These are phyloP conservation scores for Daktulosphaira vitifoliae DNA, from an alignment of 1,140 invertebrate species.

Conservation along the genomic window DNA sequence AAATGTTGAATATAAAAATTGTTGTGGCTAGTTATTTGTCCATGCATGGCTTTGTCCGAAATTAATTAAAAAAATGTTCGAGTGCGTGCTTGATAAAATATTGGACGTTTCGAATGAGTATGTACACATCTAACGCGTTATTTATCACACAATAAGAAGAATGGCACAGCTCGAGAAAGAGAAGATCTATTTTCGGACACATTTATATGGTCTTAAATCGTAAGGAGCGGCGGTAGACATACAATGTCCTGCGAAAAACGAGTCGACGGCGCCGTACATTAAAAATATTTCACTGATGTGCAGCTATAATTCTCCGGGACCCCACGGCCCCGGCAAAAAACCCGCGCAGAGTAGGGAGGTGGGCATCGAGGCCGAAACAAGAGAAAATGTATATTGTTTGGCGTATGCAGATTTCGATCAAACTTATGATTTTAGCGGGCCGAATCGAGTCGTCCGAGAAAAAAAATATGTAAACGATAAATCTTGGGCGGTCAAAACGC, in stretches of 20 bases:
- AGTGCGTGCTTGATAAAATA: too few species aligned
- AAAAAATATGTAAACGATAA: background rate
- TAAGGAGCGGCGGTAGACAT: background rate
- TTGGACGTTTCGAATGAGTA: too few species aligned
- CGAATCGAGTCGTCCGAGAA: background rate
- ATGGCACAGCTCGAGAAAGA: background rate
- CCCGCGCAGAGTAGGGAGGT: background rate
- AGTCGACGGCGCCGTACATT: constrained; percentile 1
- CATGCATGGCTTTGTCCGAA: too few species aligned
- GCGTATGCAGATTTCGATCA: constrained; percentile 14
- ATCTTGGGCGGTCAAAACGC: background rate
- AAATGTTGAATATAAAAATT: too few species aligned
- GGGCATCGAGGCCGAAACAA: background rate
- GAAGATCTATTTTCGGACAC: constrained; percentile 5
- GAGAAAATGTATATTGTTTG: background rate
- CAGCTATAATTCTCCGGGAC: background rate
- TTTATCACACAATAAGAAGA: too few species aligned
- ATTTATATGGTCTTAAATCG: constrained; percentile 22
- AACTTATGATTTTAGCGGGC: background rate
- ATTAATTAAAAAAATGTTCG: too few species aligned
- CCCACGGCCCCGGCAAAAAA: background rate
- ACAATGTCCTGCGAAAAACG: background rate
- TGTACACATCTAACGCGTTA: too few species aligned
- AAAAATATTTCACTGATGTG: background rate
- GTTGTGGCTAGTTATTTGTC: too few species aligned